Base-by-base conservation (phyloP, 35 echinoderm and acorn worm genomes). In the Ophioderma brevispina region DNA sequence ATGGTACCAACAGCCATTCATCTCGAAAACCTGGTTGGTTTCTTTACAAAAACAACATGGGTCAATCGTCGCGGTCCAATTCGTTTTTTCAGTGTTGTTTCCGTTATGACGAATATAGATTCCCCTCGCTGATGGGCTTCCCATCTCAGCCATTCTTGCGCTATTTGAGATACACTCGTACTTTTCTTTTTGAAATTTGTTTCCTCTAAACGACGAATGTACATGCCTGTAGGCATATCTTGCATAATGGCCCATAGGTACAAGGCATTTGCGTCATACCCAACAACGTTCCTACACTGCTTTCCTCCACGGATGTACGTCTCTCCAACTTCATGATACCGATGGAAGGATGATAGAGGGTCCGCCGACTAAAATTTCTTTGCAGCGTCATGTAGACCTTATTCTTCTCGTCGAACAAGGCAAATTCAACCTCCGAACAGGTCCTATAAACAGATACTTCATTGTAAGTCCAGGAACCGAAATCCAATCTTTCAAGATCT, bases 331-430 rank as follows among this genome's bases (percentile, higher is more conserved):
- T 75, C 30, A 19, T 84, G 82, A 33, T 84, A 35, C 0, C 82
- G 82, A 56, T 84, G 82, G 52, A 84, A 84, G 42, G n/a, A 86
- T 37, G 1, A 86, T 86, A 0, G 84, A 75, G 10, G 84, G 84
- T 34, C 84, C 84, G 0, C 84, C 84, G 17, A 86, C 84, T 10
- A 86, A 35, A 63, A 76, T 86, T 1, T 75, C 28, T 41, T 77
- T 70, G 36, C 75, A 38, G 64, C 76, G 0, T 25, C 18, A 55
- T 76, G 55, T 13, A 86, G 34, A 32, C 76, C 84, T 70, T 76
- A 36, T 86, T 17, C 38, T 76, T 37, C 36, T 55, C 21, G 13
- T 38, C 55, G 6, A 86, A 38, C 33, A 86, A 11, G n/a, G 56
- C 15, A 76, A 86, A 86, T 1, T 13, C 1, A 39, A 33, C 13